phyloP scores from a whole-genome alignment of 2,888 invertebrate genomes.

The Scaptomyza parva region DNA sequence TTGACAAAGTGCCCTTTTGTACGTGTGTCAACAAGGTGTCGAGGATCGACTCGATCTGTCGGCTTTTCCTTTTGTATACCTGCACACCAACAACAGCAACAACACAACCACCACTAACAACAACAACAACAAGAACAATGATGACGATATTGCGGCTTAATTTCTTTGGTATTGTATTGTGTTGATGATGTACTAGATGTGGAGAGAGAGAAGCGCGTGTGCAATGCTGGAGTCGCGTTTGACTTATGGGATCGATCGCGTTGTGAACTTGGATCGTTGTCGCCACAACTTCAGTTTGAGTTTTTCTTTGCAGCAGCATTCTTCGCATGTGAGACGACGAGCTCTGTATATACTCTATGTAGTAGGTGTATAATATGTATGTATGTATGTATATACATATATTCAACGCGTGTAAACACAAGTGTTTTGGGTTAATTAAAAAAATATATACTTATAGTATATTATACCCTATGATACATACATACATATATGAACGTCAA shows the following conservation, averaged over 20 bases:
- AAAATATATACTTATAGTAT: slow-evolving; percentile 28
- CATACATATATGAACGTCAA: slow-evolving; percentile 24
- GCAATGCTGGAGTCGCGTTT: slow-evolving; percentile 70
- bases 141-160: slow-evolving; percentile 63
- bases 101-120: slow-evolving; percentile 14
- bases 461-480: slow-evolving; percentile 15
- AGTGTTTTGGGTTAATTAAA: slow-evolving; percentile 79
- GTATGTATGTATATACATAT: slow-evolving; percentile 54
- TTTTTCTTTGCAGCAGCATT: slow-evolving; percentile 70
- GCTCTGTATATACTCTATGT: slow-evolving; percentile 28
- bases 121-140: slow-evolving; percentile 24
- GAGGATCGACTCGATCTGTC: slow-evolving; percentile 63
- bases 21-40: slow-evolving; percentile 74
- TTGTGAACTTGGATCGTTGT: slow-evolving; percentile 55
- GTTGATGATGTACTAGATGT: slow-evolving; percentile 35
- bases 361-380: slow-evolving; percentile 20
- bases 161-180: slow-evolving; percentile 69
- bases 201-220: slow-evolving; percentile 62
- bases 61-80: slow-evolving; percentile 71
- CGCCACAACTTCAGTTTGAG: slow-evolving; percentile 80
- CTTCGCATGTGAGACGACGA: slow-evolving; percentile 45
- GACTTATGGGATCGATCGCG: slow-evolving; percentile 48
- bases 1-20: slow-evolving; percentile 57
- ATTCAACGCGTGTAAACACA: slow-evolving; percentile 73
- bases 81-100: slow-evolving; percentile 27